Conservation (phyloP, 2,888 invertebrate genomes). For the Melanostoma mellinum region DNA sequence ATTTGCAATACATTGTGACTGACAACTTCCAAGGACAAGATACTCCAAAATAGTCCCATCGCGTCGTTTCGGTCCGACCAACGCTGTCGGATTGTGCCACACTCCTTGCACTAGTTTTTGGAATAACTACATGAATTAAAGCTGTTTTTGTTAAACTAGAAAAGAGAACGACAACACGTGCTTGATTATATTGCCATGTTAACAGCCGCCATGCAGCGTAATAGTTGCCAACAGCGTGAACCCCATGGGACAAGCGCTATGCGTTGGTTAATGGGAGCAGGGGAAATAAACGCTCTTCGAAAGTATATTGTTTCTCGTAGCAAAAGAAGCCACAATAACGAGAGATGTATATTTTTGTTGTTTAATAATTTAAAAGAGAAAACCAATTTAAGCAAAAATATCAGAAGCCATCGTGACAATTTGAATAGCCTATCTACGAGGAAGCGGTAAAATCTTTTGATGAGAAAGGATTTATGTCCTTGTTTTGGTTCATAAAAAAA, state of each 20-base stretch:
- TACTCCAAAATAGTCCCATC: constrained; percentile 40
- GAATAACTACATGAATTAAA: constrained; percentile 53
- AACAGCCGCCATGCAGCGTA: neutral
- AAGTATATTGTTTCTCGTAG: constrained; percentile 56
- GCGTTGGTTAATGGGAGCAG: constrained; percentile 15
- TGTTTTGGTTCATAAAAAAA: constrained; percentile 71
- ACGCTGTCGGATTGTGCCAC: constrained; percentile 48
- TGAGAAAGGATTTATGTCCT: constrained; percentile 59
- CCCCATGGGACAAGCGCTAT: constrained; percentile 48
- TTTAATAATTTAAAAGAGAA: constrained; percentile 45
- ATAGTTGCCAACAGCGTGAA: constrained; percentile 17
- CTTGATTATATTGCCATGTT: constrained; percentile 47
- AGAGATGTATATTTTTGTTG: constrained; percentile 34
- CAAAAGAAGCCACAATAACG: constrained; percentile 21
- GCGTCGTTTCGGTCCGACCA: constrained; percentile 4
- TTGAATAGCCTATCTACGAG: constrained; percentile 45
- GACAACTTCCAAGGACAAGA: constrained; percentile 57
- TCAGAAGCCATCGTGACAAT: constrained; percentile 1
- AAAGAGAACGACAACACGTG: constrained; percentile 21
- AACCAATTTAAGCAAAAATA: constrained; percentile 30
- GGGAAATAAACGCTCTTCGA: constrained; percentile 29
- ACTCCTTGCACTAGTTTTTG: constrained; percentile 50
- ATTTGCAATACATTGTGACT: constrained; percentile 58
- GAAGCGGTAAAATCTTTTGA: constrained; percentile 34
- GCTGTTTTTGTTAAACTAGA: constrained; percentile 46